Evolutionary conservation across 2,113 vertebrate species (phyloP), one percentile per base, ranked within the genome.

Genomic region (Erythrocercus mccallii): DNA sequence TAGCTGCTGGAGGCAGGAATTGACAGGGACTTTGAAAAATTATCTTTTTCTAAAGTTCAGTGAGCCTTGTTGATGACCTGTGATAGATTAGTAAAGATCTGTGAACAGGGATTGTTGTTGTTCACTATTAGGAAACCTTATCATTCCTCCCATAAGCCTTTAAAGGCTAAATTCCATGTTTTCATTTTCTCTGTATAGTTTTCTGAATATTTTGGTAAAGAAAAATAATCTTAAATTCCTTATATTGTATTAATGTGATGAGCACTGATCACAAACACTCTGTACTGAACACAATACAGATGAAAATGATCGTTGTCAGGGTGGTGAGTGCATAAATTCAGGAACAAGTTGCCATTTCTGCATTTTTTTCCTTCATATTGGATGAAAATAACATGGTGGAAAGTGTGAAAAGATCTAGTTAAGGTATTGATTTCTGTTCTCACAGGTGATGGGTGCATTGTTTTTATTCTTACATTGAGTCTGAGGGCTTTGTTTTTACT

Each of bases 321-420:
- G 17, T 19, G 45, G 8, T 8, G 38, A 68, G 15, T 37, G 30
- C 4, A 22, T n/a, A 51, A 42, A 48, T 65, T 65, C 31, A 53
- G 45, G 37, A 92, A 48, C 7, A 64, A 56, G 11, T 22, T 45
- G 17, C 15, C 51, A 7, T 33, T 78, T 57, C 13, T 81, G 13
- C 2, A 6, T 8, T 15, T 53, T 48, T 33, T 1, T 6, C 16
- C 1, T 11, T 44, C 4, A 8, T 70, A 33, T 9, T 44, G 33
- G 17, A 35, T 47, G 69, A 70, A 88, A 94, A 45, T 28, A n/a
- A 37, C 19, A 35, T 40, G 11, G 18, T 51, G 20, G 22, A 66
- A 76, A 42, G 24, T 33, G 3, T 77, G 17, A 47, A 37, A 91
- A 65, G 4, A 10, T 61, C 19, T 47, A 22, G 40, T 40, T 53